Evolutionary conservation across 2,113 vertebrate species (phyloP).

Genomic region (Camelus bactrianus): DNA sequence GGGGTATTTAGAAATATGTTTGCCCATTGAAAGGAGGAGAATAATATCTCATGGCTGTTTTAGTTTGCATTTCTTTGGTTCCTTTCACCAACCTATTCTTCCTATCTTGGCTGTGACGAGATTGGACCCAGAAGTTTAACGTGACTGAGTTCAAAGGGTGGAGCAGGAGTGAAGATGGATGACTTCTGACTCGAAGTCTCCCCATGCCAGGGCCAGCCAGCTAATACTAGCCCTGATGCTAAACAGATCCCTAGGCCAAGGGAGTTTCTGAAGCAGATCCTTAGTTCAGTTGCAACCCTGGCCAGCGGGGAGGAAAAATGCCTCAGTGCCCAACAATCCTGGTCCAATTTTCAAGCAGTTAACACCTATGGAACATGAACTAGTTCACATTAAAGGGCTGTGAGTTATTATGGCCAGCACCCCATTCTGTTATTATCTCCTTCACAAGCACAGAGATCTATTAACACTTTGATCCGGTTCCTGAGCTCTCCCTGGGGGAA

Average conservation of each 20-base stretch:
- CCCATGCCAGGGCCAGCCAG: not conserved
- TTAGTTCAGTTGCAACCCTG: not conserved
- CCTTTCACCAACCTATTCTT: not conserved
- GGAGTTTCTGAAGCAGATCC: not conserved
- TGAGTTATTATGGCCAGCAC: not conserved
- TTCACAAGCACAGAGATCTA: not conserved
- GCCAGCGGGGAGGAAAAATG: not conserved
- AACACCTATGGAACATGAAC: not conserved
- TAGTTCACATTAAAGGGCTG: not conserved
- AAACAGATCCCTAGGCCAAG: slow-evolving; percentile 3
- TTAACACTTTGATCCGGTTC: not conserved
- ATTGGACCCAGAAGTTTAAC: not conserved
- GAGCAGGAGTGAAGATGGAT: not conserved
- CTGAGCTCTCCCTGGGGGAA: not conserved
- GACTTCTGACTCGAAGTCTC: not conserved
- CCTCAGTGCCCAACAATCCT: not conserved
- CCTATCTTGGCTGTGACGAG: not conserved
- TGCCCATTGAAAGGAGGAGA: not conserved
- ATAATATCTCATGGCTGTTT: not conserved
- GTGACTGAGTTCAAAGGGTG: not conserved
- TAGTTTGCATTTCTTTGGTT: not conserved
- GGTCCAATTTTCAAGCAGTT: not conserved
- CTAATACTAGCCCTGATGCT: not conserved
- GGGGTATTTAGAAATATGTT: not conserved
- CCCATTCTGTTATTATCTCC: not conserved